These are phyloP conservation scores for Ceyx erithaca DNA, from an alignment of 2,797 vertebrate genomes.

Conservation along the genomic window DNA sequence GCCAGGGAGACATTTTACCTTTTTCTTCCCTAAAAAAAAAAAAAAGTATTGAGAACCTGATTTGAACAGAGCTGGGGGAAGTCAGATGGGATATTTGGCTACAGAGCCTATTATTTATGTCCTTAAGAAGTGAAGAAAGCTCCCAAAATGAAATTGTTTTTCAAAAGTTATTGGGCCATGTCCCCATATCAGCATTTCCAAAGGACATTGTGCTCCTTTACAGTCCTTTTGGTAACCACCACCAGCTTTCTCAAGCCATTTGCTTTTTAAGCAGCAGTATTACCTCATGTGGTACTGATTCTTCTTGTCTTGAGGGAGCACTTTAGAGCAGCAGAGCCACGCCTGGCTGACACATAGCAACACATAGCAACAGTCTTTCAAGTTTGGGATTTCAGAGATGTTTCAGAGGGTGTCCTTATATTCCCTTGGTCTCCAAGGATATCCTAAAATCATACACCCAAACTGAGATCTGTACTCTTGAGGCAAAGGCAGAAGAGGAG, in stretches of 20 bases:
- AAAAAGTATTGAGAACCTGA: neutral
- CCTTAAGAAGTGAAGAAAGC: neutral
- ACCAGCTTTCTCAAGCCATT: neutral
- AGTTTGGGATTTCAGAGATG: neutral
- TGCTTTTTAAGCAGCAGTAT: neutral
- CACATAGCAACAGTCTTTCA: neutral
- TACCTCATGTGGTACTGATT: neutral
- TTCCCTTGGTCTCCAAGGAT: neutral
- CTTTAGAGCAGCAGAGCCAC: neutral
- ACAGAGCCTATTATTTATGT: neutral
- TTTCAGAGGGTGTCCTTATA: neutral
- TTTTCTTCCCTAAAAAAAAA: neutral
- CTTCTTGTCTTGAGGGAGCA: neutral
- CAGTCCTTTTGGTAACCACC: neutral
- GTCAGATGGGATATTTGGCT: neutral
- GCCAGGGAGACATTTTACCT: neutral
- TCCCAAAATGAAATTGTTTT: neutral
- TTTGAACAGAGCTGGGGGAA: neutral
- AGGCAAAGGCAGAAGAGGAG: neutral
- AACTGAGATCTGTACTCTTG: neutral
- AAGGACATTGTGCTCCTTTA: neutral
- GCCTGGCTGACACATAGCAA: rapidly evolving
- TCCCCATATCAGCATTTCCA: neutral
- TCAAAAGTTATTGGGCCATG: neutral
- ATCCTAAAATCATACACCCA: neutral